Conservation (phyloP, 2,888 invertebrate genomes). For the Microctonus aethiopoides region DNA sequence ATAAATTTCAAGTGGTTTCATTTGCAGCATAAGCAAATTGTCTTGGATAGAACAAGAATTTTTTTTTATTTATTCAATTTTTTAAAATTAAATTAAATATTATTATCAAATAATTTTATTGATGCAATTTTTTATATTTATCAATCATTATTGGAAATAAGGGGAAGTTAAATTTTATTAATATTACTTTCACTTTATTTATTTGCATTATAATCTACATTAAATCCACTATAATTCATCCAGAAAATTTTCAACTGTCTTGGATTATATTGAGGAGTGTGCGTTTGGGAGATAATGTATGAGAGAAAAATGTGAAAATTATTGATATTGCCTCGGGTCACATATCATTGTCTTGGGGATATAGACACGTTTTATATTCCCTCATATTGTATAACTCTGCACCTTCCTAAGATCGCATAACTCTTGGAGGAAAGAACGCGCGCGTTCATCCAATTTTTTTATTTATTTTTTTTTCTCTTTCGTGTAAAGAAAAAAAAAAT, state of each 20-base stretch:
- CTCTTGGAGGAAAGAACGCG: too few species aligned
- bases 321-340: constrained; percentile 65
- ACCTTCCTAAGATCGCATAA: not conserved
- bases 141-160: not conserved
- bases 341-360: constrained; percentile 66
- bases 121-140: too few species aligned
- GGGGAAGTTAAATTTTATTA: too few species aligned
- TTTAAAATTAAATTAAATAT: not conserved
- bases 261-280: not conserved
- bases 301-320: constrained; percentile 66
- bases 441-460: too few species aligned
- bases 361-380: constrained; percentile 59
- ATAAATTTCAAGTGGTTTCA: constrained; percentile 62
- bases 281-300: constrained; percentile 51
- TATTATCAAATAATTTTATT: not conserved
- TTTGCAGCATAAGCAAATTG: constrained; percentile 61
- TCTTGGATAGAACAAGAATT: too few species aligned
- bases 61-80: constrained; percentile 23
- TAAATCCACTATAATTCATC: too few species aligned
- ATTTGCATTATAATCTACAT: too few species aligned
- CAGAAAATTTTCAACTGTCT: too few species aligned
- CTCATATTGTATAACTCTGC: not conserved
- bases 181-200: too few species aligned
- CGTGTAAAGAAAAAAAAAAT: too few species aligned
- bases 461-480: too few species aligned